Evolutionary conservation across 2,113 vertebrate genomes (phyloP).

Genomic region (Plectropomus leopardus): DNA sequence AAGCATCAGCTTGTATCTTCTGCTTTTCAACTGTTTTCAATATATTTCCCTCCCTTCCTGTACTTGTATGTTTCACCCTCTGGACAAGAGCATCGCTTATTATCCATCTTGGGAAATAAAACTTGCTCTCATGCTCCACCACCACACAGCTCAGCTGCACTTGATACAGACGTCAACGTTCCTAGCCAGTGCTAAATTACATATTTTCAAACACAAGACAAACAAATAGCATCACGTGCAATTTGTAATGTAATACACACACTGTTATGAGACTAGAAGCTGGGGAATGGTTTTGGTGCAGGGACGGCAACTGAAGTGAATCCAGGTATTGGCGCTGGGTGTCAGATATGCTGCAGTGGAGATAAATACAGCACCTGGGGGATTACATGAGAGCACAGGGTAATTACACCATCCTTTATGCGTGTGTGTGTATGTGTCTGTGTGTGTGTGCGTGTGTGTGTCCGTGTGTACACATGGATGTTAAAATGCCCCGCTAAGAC

Average conservation of each 20-base stretch:
- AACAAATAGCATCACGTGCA: slow-evolving; percentile 27
- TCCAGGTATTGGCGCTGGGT: slow-evolving; percentile 84
- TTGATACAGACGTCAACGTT: slow-evolving; percentile 38
- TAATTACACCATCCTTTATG: slow-evolving; percentile 78
- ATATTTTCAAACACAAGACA: slow-evolving; percentile 34
- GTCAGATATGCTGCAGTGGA: slow-evolving; percentile 82
- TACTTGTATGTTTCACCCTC: slow-evolving; percentile 65
- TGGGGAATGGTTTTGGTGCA: slow-evolving; percentile 74
- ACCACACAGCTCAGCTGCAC: slow-evolving; percentile 13
- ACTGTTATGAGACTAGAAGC: slow-evolving; percentile 58
- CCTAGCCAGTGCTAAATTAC: slow-evolving; percentile 34
- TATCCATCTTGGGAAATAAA: slow-evolving; percentile 34
- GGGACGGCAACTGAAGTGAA: slow-evolving; percentile 83
- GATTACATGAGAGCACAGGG: slow-evolving; percentile 80
- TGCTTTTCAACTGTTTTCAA: neutral
- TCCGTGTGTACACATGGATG: slow-evolving; percentile 29
- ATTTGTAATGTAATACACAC: slow-evolving; percentile 31
- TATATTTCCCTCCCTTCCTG: neutral
- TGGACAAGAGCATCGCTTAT: slow-evolving; percentile 73
- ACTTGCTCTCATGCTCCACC: neutral
- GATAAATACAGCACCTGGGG: slow-evolving; percentile 89
- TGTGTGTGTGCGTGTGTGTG: slow-evolving; percentile 41
- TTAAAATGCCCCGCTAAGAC: slow-evolving; percentile 61
- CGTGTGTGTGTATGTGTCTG: slow-evolving; percentile 22
- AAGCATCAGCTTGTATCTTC: slow-evolving; percentile 5